Conservation (phyloP, 2,113 vertebrate species). For the Mormyrus iriodes region DNA sequence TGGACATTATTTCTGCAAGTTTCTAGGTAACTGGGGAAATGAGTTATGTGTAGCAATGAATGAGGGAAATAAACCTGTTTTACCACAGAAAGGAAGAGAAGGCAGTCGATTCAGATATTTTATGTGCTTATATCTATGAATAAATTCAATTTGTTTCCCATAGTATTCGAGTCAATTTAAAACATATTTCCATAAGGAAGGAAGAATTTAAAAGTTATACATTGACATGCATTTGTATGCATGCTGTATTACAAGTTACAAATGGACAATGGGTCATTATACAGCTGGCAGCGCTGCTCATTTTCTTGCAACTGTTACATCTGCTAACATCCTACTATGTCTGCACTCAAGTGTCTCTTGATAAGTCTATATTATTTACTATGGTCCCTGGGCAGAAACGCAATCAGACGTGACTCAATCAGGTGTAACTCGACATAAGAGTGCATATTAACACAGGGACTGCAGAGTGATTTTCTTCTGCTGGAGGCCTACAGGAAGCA, state of each 20-base stretch:
- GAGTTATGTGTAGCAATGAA: neutral
- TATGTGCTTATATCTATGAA: neutral
- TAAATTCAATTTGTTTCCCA: neutral
- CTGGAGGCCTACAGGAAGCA: neutral
- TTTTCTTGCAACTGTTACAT: neutral
- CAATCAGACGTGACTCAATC: neutral
- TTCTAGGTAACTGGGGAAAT: neutral
- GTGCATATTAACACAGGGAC: neutral
- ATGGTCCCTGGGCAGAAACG: neutral
- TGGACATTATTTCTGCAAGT: neutral
- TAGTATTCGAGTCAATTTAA: neutral
- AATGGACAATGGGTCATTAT: too few relatives aligned
- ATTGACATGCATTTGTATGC: neutral
- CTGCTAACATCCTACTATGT: neutral
- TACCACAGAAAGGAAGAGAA: neutral
- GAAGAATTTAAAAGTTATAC: neutral
- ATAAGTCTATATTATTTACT: neutral
- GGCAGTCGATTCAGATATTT: neutral
- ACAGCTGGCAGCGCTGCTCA: neutral
- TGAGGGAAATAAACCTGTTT: neutral
- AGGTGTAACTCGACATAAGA: neutral
- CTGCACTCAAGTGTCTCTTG: neutral
- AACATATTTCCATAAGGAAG: neutral
- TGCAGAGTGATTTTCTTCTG: neutral
- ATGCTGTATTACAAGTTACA: too few relatives aligned